Evolutionary conservation across 2,797 vertebrate species (phyloP).

Genomic region (Bryconaethiops microstoma): DNA sequence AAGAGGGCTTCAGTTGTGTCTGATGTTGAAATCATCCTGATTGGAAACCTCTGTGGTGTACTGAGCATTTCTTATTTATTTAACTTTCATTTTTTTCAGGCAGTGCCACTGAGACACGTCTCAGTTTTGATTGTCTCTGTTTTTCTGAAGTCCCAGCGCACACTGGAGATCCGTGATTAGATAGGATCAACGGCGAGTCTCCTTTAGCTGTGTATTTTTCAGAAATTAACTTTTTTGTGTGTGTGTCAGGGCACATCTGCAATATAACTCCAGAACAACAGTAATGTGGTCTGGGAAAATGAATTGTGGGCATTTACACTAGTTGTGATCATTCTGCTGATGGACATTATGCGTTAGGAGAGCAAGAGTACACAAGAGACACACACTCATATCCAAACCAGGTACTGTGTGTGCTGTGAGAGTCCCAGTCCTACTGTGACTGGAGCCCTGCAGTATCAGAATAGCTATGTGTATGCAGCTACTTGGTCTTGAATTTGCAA

Average conservation of each 20-base stretch:
- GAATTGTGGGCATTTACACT: no score
- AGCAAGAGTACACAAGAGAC: neutral
- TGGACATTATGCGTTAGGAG: neutral
- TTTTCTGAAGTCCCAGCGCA: neutral
- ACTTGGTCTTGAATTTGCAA: neutral
- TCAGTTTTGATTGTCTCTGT: neutral
- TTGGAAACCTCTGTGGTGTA: neutral
- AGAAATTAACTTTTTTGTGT: neutral
- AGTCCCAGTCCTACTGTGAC: neutral
- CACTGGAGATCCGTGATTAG: neutral
- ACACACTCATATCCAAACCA: neutral
- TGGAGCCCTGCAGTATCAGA: neutral
- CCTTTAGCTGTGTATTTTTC: neutral
- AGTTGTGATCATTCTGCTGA: neutral
- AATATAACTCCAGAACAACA: neutral
- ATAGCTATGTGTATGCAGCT: neutral
- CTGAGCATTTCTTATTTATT: slow-evolving; percentile 13
- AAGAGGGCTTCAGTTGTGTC: slow-evolving; percentile 24
- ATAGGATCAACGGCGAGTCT: neutral
- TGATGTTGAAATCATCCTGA: neutral
- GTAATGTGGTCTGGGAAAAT: neutral
- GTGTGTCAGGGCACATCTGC: neutral
- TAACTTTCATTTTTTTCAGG: slow-evolving; percentile 7
- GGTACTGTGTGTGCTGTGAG: neutral
- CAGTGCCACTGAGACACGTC: neutral